A percentile compares a stretch with the other conserved stretches of the same genome.
Conservation (phyloP, 2,797 vertebrate genomes). For the Anas bernieri region DNA sequence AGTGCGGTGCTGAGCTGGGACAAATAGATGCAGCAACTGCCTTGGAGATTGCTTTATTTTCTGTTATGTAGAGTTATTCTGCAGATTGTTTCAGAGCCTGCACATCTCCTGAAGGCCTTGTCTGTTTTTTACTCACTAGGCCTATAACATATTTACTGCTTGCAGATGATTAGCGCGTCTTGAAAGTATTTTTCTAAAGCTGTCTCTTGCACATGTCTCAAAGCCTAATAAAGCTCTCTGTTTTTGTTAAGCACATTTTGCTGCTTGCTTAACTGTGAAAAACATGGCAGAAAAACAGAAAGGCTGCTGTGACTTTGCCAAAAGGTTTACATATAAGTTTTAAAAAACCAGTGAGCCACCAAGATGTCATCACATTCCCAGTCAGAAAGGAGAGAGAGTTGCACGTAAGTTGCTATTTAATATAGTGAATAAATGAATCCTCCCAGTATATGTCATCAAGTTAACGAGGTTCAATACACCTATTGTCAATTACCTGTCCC, state of each 20-base stretch:
- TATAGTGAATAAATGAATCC: neutral
- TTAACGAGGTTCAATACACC: neutral
- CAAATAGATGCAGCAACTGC: neutral
- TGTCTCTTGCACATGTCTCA: constrained; percentile 8
- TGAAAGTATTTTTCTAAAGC: constrained; percentile 9
- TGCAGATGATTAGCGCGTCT: neutral
- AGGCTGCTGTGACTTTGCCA: constrained; percentile 23
- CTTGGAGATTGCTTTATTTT: neutral
- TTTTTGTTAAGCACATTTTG: neutral
- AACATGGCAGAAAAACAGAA: constrained; percentile 10
- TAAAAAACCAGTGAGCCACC: constrained; percentile 24
- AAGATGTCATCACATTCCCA: neutral
- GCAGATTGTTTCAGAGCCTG: neutral
- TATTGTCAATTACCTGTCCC: neutral
- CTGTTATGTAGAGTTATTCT: neutral
- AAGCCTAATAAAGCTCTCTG: constrained; percentile 19
- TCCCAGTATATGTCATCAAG: neutral
- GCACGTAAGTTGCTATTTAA: neutral
- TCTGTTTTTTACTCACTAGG: neutral
- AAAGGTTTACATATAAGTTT: constrained; percentile 36
- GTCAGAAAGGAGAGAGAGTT: neutral
- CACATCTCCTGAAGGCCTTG: neutral
- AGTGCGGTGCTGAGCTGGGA: neutral
- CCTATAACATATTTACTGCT: neutral
- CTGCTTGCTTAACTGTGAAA: constrained; percentile 51